These are phyloP conservation scores for Hecatera dysodea DNA, from an alignment of 2,888 invertebrate species.

Conservation along the genomic window DNA sequence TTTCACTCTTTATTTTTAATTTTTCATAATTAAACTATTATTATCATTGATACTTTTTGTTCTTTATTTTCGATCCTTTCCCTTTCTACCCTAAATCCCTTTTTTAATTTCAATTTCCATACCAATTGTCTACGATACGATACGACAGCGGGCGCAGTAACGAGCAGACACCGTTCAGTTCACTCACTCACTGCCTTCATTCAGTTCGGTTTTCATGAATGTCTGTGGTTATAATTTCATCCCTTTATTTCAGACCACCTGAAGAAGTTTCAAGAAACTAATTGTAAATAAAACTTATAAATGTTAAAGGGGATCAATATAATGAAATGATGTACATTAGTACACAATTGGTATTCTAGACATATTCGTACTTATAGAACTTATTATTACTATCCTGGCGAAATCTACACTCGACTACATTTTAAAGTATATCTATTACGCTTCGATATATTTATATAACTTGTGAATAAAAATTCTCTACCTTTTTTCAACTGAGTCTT, in stretches of 20 bases:
- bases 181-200: conserved; percentile 47
- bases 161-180: conserved; percentile 54
- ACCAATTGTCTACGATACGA: conserved; percentile 82
- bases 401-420: conserved; percentile 79
- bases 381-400: conserved; percentile 85
- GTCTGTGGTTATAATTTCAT: conserved; percentile 66
- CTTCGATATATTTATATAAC: conserved; percentile 76
- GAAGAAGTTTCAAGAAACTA: conserved; percentile 76
- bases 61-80: conserved; percentile 84
- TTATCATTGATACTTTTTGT: conserved; percentile 88
- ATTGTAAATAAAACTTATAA: conserved; percentile 89
- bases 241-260: conserved; percentile 80
- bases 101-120: conserved; percentile 75
- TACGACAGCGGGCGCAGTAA: conserved; percentile 67
- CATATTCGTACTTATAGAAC: conserved; percentile 87
- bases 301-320: conserved; percentile 90
- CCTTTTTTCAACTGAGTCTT: conserved; percentile 71
- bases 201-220: conserved; percentile 62
- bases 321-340: conserved; percentile 88
- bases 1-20: conserved; percentile 90
- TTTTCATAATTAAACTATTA: conserved; percentile 90
- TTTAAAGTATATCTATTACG: conserved; percentile 79
- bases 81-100: conserved; percentile 76
- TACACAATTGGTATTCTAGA: conserved; percentile 90
- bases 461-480: conserved; percentile 77